Base-by-base conservation (phyloP, 2,888 invertebrate genomes). In the Netelia inedita region DNA sequence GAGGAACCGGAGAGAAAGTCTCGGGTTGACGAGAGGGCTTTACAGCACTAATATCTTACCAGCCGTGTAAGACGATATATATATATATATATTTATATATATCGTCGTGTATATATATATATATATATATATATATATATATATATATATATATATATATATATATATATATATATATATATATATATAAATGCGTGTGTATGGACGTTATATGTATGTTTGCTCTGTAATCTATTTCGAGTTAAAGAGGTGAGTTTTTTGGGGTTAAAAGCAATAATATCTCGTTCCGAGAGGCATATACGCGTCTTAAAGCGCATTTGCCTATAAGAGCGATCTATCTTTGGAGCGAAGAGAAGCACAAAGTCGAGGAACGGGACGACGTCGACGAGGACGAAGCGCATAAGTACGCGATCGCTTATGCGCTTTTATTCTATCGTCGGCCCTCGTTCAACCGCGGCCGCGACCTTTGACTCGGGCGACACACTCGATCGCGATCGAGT, bases 171-270 rank as follows among this genome's bases (percentile, higher is more conserved):
- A 63, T 50, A 28, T 28, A 28, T 28, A 28, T 28, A 28, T 28
- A 28, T 2, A 28, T 23, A 23, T 23, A 23, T 2, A 16, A 55
- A 28, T n/a, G 53, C 1, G 9, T 14, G 16, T 14, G 23, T 19
- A 46, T 53, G 28, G 19, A 55, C 14, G 72, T 43, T 55, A 75
- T 69, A 63, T 69, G 35, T 53, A 63, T 43, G 21, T 63, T 71
- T 71, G 41, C 19, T 55, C 74, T 74, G 41, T 69, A 74, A 65
- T 79, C 85, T 85, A 85, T 85, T 85, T 82, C 57, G 65, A 82
- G 85, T 82, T 79, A 53, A 78, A 82, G 81, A 81, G 81, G 41
- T 69, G 65, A 35, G 65, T 79, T 82, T 82, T 79, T 74, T 79
- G 68, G 79, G 55, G 79, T 79, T 75, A 50, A 79, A 75, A 79